phyloP scores from a whole-genome alignment of 1,140 invertebrate genomes.

The Drosophila elegans region DNA sequence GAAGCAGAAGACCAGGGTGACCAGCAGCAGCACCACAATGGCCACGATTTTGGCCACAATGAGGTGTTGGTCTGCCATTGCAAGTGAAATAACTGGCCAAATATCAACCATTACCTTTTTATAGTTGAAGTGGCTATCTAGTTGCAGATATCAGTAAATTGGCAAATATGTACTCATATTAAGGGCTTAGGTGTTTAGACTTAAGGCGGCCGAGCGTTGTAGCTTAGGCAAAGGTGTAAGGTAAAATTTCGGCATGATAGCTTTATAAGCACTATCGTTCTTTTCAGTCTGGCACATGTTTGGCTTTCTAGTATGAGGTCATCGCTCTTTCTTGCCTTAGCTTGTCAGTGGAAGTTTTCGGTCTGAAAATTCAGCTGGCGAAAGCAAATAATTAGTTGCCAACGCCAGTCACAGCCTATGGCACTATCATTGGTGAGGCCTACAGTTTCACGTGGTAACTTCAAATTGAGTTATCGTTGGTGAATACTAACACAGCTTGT shows the following conservation, averaged over 20 bases:
- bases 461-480: conserved; percentile 8
- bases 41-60: conserved; percentile 89
- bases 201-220: background rate
- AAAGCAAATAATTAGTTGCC: conserved; percentile 18
- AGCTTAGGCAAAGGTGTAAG: background rate
- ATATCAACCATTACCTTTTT: conserved; percentile 3
- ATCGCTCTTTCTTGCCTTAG: conserved; percentile 11
- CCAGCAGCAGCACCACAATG: conserved; percentile 88
- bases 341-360: conserved; percentile 23
- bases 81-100: conserved; percentile 3
- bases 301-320: background rate
- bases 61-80: conserved; percentile 78
- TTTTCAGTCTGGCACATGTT: background rate
- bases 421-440: conserved; percentile 12
- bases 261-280: conserved; percentile 27
- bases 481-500: conserved; percentile 1
- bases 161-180: conserved; percentile 26
- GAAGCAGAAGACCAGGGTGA: conserved; percentile 89
- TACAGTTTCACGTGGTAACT: conserved; percentile 32
- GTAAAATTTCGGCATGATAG: conserved; percentile 14
- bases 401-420: conserved; percentile 4
- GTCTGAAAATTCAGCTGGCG: conserved; percentile 7
- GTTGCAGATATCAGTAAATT: conserved; percentile 23
- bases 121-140: conserved; percentile 23
- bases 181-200: conserved; percentile 12